Evolutionary conservation across 2,113 vertebrate species (phyloP).

Genomic region (Tympanuchus pallidicinctus): DNA sequence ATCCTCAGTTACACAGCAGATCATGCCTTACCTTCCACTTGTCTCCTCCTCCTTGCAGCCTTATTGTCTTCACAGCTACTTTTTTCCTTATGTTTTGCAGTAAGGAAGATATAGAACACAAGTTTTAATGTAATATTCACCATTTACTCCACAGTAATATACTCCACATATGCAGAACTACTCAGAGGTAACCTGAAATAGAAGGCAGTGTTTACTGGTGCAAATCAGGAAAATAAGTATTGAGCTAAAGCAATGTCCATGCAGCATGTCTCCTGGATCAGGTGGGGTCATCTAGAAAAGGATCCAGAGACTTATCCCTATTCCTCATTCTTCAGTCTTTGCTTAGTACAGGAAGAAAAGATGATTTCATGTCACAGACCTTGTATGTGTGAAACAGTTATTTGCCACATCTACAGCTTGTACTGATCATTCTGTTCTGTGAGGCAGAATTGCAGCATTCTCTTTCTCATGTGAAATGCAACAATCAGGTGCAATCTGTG

Average conservation of each 20-base stretch:
- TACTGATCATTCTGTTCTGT: neutral
- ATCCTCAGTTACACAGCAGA: neutral
- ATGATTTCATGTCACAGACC: neutral
- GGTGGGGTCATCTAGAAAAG: neutral
- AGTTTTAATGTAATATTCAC: neutral
- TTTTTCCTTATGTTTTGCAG: neutral
- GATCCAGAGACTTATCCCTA: fast-evolving
- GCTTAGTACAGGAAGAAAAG: neutral
- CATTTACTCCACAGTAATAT: neutral
- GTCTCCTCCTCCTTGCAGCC: neutral
- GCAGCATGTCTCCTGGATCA: neutral
- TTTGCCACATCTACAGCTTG: neutral
- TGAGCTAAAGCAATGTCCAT: neutral
- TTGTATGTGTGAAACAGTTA: neutral
- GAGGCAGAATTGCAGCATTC: neutral
- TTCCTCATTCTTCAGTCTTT: neutral
- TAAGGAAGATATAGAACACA: neutral
- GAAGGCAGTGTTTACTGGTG: neutral
- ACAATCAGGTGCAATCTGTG: neutral
- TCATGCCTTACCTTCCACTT: neutral
- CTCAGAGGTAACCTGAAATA: neutral
- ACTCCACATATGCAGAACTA: neutral
- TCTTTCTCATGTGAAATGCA: neutral
- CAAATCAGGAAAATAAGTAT: neutral
- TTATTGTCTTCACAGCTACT: neutral